Evolutionary conservation across 2,113 vertebrate genomes (phyloP), one percentile per base, ranked within the genome.

Genomic region (Silurus asotus): DNA sequence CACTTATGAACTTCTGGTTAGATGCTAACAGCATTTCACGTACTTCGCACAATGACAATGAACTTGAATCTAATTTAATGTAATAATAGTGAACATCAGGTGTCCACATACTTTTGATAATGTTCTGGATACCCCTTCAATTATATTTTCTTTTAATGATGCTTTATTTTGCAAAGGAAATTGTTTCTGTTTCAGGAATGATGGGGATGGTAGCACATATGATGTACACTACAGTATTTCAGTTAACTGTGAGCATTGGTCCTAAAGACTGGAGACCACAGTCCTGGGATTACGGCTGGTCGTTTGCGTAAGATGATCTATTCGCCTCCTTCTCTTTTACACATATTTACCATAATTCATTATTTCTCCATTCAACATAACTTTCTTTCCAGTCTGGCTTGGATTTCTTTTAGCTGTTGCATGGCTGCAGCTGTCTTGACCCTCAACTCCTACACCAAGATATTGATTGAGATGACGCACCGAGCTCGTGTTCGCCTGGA

Each of bases 181-280:
- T 69, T 74, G 28, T 76, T 5, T 5, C 11, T 20, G 8, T 82
- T 88, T 77, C 79, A 97, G 94, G 96, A 53, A 84, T 96, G 92
- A 93, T 96, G 94, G 91, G 94, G 59, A 91, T 97, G 96, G 93
- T 96, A 3, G 96, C 95, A 13, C 96, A 96, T 76, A 96, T 96
- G 96, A 96, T 97, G 96, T 97, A 97, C 93, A 96, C 96, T 82
- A 95, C 96, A 0, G 95, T 97, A 23, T 97, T 97, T 87, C 95
- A 97, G 88, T 94, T 97, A 91, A 96, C 96, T 0, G 95, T 96
- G 4, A 97, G 95, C 85, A 95, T 97, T 37, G 96, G 95, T 6
- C 97, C 95, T 83, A 96, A 92, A 91, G 96, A 95, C 93, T 97
- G 95, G 95, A 95, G 94, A 84, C 96, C 87, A 0, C 96, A 94